Base-by-base conservation (phyloP, 1,140 invertebrate species). In the Neodiprion pinetum region DNA sequence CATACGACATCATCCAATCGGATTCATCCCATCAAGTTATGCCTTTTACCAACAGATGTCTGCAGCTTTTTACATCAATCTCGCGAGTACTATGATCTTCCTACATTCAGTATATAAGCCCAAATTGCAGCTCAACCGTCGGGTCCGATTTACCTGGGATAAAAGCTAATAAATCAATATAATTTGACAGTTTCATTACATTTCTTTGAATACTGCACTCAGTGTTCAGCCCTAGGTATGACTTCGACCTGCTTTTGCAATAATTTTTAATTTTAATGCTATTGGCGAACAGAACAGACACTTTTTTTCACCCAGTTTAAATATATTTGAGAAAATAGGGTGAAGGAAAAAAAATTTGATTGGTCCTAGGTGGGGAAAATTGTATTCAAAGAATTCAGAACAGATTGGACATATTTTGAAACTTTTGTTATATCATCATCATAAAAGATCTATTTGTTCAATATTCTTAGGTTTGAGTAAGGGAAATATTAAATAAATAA, bases 81-180 rank as follows among this genome's bases (percentile, higher is more conserved):
- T 61, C 53, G 9, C 53, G 53, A 61, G 53, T 17, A 9, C 53
- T 17, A 40, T 40, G 28, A 61, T 17, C 4, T 61, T 61, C 0
- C 5, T 14, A 9, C 53, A 17, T 14, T 12, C 53, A 69, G 0
- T 84, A 84, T 84, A 83, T 83, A 80, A 83, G 48, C 1, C n/a
- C 17, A 3, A 14, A 48, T 7, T 61, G 9, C 28, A 4, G n/a
- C 0, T 0, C 0, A n/a, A 50, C 0, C 67, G 0, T 12, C 11
- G 80, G 83, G 82, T 84, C 82, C 78, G 84, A 81, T 75, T 61
- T 81, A 81, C 78, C 81, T 85, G 78, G 82, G 80, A 80, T 79
- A 82, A 83, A 79, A 78, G 75, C 72, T 78, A 78, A 75, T 74
- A 80, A 80, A 72, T 74, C 77, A 48, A 47, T 72, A 79, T 81